Evolutionary conservation across 2,113 vertebrate genomes (phyloP), one percentile per base, ranked within the genome.

Genomic region (Meriones unguiculatus): DNA sequence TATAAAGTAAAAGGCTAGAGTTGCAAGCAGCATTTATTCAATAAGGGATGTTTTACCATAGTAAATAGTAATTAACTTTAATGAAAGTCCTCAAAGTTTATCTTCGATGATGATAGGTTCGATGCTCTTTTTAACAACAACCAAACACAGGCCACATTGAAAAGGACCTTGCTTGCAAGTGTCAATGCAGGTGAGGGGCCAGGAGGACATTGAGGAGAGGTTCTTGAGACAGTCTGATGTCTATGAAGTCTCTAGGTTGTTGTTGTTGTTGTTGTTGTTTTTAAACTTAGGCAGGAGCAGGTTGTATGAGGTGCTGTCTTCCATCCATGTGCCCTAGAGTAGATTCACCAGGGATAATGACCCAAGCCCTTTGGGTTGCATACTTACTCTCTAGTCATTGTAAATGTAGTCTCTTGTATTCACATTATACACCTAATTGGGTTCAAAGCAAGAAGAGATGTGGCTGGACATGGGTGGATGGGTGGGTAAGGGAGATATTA

Each of bases 21-120:
- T 54, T 82, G 25, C 86, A 87, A 95, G 87, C 24, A 64, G 35
- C 70, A 50, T 89, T 82, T 81, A 90, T 92, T 70, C 59, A 82
- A 52, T 20, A 85, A 72, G 46, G 20, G 17, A 69, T 65, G 1
- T 89, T 89, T 89, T 94, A 41, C 3, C 12, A 32, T 30, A 65
- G 30, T 87, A 65, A 86, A 76, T 25, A 76, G 9, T 30, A 82
- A 67, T 90, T 90, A 65, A 69, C 90, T 89, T 69, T 64, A 80
- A 69, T 64, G 38, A 86, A 91, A 64, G n/a, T 35, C 32, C 7
- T 85, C 15, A 20, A 75, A 62, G 65, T 69, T 67, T 57, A 89
- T 3, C 78, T 73, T 75, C 57, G 57, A 80, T 76, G 64, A 59
- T 59, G 20, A 82, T 81, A 69, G 25, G 2, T 18, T 70, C 52